These are phyloP conservation scores for Fulica atra DNA, from an alignment of 2,113 vertebrate genomes.

Conservation along the genomic window DNA sequence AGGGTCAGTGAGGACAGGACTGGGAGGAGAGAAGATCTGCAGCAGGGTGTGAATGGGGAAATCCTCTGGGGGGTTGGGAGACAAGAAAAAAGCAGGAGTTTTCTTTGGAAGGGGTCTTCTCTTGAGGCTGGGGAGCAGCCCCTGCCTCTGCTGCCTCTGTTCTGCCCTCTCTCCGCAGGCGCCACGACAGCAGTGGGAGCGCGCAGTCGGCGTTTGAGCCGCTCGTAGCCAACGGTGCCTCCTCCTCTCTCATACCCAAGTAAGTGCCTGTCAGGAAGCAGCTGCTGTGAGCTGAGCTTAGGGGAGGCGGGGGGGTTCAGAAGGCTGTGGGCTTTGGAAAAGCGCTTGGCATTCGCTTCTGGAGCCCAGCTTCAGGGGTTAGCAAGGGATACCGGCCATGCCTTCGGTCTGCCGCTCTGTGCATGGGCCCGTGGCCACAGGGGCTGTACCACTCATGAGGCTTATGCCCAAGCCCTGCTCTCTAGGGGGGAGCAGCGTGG, in stretches of 20 bases:
- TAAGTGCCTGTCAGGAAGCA: constrained; percentile 63
- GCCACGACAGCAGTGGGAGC: constrained; percentile 88
- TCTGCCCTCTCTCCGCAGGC: constrained; percentile 69
- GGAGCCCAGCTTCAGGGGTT: not conserved
- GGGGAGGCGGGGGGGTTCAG: not conserved
- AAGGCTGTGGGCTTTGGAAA: not conserved
- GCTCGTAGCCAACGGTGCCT: constrained; percentile 85
- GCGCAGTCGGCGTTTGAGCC: constrained; percentile 88
- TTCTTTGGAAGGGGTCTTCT: not conserved
- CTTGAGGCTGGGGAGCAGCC: not conserved
- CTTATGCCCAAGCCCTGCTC: not conserved
- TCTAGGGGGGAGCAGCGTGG: not conserved
- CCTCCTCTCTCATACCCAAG: constrained; percentile 88
- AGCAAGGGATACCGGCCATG: not conserved
- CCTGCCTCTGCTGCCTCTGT: not conserved
- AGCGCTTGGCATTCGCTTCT: not conserved
- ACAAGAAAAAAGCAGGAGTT: not conserved
- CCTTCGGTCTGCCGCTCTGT: not conserved
- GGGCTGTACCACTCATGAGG: not conserved
- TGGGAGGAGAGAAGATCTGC: not conserved
- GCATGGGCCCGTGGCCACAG: accelerated
- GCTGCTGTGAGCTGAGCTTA: not conserved
- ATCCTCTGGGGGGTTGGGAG: not conserved
- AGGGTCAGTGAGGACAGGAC: not conserved
- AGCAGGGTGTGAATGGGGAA: not conserved